Percentiles rank a stretch among this genome's conserved stretches.
These are phyloP conservation scores for Philaethria dido DNA, from an alignment of 2,888 invertebrate species.

Conservation along the genomic window DNA sequence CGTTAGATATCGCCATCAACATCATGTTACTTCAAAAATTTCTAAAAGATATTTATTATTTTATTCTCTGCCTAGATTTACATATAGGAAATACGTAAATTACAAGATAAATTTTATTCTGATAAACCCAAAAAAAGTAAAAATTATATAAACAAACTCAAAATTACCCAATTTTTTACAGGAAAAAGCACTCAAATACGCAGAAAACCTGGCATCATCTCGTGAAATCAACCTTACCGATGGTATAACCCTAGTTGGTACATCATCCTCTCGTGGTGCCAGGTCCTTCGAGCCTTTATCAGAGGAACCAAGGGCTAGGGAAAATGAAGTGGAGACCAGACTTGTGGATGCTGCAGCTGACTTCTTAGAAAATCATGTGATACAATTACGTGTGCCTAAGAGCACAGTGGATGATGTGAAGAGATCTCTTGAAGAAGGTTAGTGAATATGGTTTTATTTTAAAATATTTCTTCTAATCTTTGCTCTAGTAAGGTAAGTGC, in stretches of 20 bases:
- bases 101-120: no score
- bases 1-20: no score
- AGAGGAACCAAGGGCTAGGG: constrained; percentile 88
- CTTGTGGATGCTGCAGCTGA: constrained; percentile 89
- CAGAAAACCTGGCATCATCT: constrained; percentile 81
- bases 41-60: no score
- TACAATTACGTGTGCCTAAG: constrained; percentile 91
- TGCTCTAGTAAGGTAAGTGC: no score
- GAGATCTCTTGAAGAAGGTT: constrained; percentile 92
- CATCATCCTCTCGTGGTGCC: constrained; percentile 82
- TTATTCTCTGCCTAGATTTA: no score
- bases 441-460: constrained; percentile 52
- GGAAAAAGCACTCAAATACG: constrained; percentile 88
- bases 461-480: no score
- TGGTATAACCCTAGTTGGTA: constrained; percentile 83
- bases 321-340: constrained; percentile 88
- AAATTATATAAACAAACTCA: no score
- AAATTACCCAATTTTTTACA: constrained; percentile 57
- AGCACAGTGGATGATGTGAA: constrained; percentile 89
- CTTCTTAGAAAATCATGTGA: constrained; percentile 91
- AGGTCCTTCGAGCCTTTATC: constrained; percentile 86
- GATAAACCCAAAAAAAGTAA: no score
- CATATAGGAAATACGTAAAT: no score
- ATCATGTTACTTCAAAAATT: no score
- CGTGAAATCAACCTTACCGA: constrained; percentile 84